phyloP scores from a whole-genome alignment of 2,797 vertebrate species.

The Gymnoscopelus braueri region DNA sequence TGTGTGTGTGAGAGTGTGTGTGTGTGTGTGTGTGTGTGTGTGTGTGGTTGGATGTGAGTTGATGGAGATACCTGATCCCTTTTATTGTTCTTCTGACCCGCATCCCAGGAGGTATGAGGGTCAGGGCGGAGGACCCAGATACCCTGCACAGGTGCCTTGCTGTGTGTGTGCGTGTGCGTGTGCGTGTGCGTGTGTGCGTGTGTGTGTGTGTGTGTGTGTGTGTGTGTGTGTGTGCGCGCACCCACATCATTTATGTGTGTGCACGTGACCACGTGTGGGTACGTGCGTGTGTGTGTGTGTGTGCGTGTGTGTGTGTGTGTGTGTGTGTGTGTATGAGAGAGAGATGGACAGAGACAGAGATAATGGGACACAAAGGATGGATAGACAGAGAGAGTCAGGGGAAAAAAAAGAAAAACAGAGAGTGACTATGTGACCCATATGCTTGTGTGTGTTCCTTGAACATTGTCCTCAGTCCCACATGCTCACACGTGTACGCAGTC shows the following conservation, averaged over 20 bases:
- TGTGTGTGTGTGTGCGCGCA: slow-evolving; percentile 14
- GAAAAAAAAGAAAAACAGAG: slow-evolving; percentile 7
- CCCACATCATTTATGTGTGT: slow-evolving; percentile 1
- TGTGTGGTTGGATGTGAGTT: slow-evolving; percentile 21
- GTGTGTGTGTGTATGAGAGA: slow-evolving; percentile 20
- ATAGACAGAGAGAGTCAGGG: background rate
- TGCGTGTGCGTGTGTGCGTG: slow-evolving; percentile 27
- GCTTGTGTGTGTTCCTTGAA: background rate
- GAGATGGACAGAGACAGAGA: background rate
- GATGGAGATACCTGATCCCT: slow-evolving; percentile 69
- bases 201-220: slow-evolving; percentile 26
- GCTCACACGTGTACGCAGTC: too few relatives aligned
- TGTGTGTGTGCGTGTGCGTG: slow-evolving; percentile 29
- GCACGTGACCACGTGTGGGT: slow-evolving; percentile 5
- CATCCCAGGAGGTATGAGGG: slow-evolving; percentile 67
- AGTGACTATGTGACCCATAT: background rate
- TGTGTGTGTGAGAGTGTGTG: slow-evolving; percentile 6
- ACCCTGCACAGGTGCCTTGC: slow-evolving; percentile 63
- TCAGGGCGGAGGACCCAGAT: slow-evolving; percentile 65
- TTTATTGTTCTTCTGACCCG: slow-evolving; percentile 75
- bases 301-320: slow-evolving; percentile 17
- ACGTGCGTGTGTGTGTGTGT: slow-evolving; percentile 26
- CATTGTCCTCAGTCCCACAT: slow-evolving; percentile 8
- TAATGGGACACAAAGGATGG: background rate
- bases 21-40: slow-evolving; percentile 43